phyloP scores from a whole-genome alignment of 2,797 vertebrate species.

The Trachops cirrhosus region DNA sequence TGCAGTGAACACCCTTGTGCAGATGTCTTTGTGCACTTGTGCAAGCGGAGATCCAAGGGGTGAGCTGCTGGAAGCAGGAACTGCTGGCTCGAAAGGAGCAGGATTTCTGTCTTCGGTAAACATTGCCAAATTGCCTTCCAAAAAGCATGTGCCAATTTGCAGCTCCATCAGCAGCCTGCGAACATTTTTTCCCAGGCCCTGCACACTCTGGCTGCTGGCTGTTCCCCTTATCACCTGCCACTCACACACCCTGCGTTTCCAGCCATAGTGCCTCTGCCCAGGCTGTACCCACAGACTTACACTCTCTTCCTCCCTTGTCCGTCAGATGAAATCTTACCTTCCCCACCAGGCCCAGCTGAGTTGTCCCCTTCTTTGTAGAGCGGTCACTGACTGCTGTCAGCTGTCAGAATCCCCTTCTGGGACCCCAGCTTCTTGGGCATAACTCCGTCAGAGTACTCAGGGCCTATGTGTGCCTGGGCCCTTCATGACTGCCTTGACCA shows the following conservation, averaged over 20 bases:
- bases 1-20: background rate
- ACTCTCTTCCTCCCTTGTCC: background rate
- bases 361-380: background rate
- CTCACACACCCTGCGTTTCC: background rate
- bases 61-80: slow-evolving; percentile 47
- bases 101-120: background rate
- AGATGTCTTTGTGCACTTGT: background rate
- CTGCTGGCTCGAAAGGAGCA: background rate
- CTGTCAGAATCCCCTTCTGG: background rate
- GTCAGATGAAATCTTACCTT: background rate
- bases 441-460: background rate
- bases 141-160: slow-evolving; percentile 1
- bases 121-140: slow-evolving; percentile 50
- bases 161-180: background rate
- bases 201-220: background rate
- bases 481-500: background rate
- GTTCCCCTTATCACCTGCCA: background rate
- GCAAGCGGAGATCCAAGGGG: background rate
- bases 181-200: background rate
- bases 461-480: background rate
- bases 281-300: background rate
- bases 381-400: background rate
- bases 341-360: background rate
- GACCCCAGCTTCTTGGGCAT: background rate
- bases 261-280: background rate